Base-by-base conservation (phyloP, 2,113 vertebrate species). In the Pollimyrus isidori region DNA sequence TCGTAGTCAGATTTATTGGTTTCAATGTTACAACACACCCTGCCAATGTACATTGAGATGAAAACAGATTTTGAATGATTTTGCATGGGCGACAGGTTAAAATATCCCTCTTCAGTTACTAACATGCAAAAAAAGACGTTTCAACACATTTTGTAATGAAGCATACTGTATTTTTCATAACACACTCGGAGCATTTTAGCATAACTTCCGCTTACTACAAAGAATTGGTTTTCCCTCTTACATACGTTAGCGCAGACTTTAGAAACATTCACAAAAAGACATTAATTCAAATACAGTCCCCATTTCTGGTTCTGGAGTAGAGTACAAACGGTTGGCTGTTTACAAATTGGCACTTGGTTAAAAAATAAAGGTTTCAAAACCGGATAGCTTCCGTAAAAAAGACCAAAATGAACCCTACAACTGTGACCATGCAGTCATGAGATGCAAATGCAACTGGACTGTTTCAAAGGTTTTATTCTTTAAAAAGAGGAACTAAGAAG, bases 31-130 rank as follows among this genome's bases (percentile, higher is more conserved):
- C 95, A 95, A 97, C 96, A 96, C 95, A 95, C 45, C 45, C 97
- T 96, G 95, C 95, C 95, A 97, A 96, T 96, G 94, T 96, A 96
- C 95, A 97, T 93, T 95, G 93, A 96, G 94, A 96, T 96, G 95
- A 95, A 92, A 95, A 95, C 95, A 94, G 92, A 92, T 90, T 30
- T 88, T 65, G 84, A 89, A 19, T 49, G 65, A 91, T 80, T 83
- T 42, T 76, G 85, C 83, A 86, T 86, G 87, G 73, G 89, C 86
- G 88, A 89, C 89, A 83, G 62, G 42, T 87, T 87, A 62, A 30
- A 73, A 48, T 42, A 73, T 87, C 26, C 69, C 69, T 82, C 46
- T 26, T 50, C 58, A 84, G 73, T 65, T 42, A 87, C 35, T 50
- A 10, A 39, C 23, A 89, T 23, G 58, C 35, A 86, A 65, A 89